A percentile compares a stretch with the other conserved stretches of the same genome.
These are phyloP conservation scores for Petrolisthes manimaculis DNA, from an alignment of 2,888 invertebrate genomes.

Conservation along the genomic window DNA sequence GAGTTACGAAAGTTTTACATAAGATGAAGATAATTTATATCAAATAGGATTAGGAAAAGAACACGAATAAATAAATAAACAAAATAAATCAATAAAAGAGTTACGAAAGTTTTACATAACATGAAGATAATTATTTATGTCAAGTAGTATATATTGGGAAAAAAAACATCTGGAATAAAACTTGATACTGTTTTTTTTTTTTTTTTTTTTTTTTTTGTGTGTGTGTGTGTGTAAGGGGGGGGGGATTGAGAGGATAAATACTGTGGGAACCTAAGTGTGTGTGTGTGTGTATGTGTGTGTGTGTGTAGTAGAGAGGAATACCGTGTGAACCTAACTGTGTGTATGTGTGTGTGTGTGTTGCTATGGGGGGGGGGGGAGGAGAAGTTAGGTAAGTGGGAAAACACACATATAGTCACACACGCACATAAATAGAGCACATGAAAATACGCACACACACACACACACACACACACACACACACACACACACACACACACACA, in stretches of 20 bases:
- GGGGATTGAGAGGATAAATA: too few species aligned
- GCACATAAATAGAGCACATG: background rate
- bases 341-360: background rate
- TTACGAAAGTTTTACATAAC: background rate
- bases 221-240: too few species aligned
- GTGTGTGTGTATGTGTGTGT: too few species aligned
- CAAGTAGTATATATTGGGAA: too few species aligned
- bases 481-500: background rate
- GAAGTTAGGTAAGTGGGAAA: background rate
- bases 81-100: slow-evolving; percentile 1
- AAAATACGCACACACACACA: background rate
- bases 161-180: background rate
- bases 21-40: background rate
- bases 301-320: too few species aligned
- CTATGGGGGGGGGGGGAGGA: background rate
- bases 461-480: background rate
- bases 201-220: background rate
- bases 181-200: background rate
- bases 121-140: background rate
- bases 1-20: background rate
- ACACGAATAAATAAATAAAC: background rate
- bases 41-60: background rate
- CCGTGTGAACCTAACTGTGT: too few species aligned
- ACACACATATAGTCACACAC: background rate
- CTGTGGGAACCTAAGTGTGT: too few species aligned